Evolutionary conservation across 2,797 vertebrate genomes (phyloP).

Genomic region (Urophycis tenuis): DNA sequence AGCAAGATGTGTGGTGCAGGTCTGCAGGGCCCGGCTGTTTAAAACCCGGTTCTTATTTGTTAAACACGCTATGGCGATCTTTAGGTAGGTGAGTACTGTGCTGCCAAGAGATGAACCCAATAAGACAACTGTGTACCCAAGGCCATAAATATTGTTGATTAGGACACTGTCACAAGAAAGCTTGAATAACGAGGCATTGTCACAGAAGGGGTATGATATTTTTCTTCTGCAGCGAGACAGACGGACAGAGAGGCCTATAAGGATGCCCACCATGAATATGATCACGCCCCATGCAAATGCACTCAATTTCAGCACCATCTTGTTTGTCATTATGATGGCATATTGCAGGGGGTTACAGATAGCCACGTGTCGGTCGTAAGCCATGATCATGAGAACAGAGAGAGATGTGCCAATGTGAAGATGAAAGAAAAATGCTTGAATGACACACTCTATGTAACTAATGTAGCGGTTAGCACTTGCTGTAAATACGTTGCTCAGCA

Average conservation of each 20-base stretch:
- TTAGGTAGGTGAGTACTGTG: constrained; percentile 57
- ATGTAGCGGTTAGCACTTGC: constrained; percentile 59
- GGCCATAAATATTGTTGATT: constrained; percentile 69
- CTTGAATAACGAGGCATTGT: constrained; percentile 75
- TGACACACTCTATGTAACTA: constrained; percentile 62
- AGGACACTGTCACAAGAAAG: constrained; percentile 69
- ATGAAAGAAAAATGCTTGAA: constrained; percentile 76
- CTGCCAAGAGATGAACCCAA: constrained; percentile 51
- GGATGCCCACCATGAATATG: constrained; percentile 51
- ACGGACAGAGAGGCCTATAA: constrained; percentile 60
- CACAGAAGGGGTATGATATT: constrained; percentile 71
- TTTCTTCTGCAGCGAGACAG: constrained; percentile 66
- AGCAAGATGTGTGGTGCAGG: constrained; percentile 59
- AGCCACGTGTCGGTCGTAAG: constrained; percentile 75
- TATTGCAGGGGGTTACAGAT: constrained; percentile 74
- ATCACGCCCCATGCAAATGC: constrained; percentile 39
- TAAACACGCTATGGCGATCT: constrained; percentile 59
- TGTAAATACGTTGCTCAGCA: constrained; percentile 66
- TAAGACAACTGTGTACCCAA: constrained; percentile 56
- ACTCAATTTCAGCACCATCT: constrained; percentile 57
- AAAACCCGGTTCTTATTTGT: constrained; percentile 45
- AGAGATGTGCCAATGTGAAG: constrained; percentile 67
- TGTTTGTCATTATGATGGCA: constrained; percentile 55
- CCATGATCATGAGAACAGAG: constrained; percentile 75
- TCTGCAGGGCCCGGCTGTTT: constrained; percentile 55